Evolutionary conservation across 2,113 vertebrate genomes (phyloP), one percentile per base, ranked within the genome.

Genomic region (Jacana jacana): DNA sequence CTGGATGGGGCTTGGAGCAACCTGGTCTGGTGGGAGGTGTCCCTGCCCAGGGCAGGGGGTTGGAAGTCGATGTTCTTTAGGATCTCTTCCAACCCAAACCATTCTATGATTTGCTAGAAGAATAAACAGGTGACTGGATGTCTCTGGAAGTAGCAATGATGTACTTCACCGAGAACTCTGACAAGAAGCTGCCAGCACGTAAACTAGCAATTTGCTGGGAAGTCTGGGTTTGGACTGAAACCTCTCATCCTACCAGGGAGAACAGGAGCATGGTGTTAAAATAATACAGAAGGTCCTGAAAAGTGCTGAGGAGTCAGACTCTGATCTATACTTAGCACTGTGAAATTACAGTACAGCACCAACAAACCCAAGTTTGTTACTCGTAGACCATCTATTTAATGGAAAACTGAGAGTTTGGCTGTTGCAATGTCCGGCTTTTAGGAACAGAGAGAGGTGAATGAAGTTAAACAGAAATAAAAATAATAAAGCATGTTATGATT

Each of bases 161-260:
- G 49, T 61, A 30, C 8, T 83, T 86, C 27, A 27, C 49, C 42
- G 46, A 84, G 72, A 64, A 90, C 58, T 64, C 63, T 39, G 42
- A 46, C 60, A 84, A 86, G 60, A 92, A 60, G 25, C 60, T 94
- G 64, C 1, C 5, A 73, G 37, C 35, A 71, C 0, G 2, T 61
- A 88, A 88, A 86, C 79, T 33, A 88, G 72, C 66, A 96, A 93
- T 96, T 94, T 96, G 17, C 76, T 88, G 13, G 91, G 94, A 92
- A 93, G 80, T 92, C 25, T 91, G 76, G 88, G 72, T 88, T 93
- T 88, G 72, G 86, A 71, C 39, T 37, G 25, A 30, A 88, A 73
- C 51, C 60, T 88, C 76, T 70, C 33, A 46, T 93, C 58, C 72
- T 86, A 81, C 72, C 72, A 81, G 16, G 23, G 48, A 37, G 90